These are phyloP conservation scores for Hippocampus zosterae DNA, from an alignment of 2,113 vertebrate species.

Conservation along the genomic window DNA sequence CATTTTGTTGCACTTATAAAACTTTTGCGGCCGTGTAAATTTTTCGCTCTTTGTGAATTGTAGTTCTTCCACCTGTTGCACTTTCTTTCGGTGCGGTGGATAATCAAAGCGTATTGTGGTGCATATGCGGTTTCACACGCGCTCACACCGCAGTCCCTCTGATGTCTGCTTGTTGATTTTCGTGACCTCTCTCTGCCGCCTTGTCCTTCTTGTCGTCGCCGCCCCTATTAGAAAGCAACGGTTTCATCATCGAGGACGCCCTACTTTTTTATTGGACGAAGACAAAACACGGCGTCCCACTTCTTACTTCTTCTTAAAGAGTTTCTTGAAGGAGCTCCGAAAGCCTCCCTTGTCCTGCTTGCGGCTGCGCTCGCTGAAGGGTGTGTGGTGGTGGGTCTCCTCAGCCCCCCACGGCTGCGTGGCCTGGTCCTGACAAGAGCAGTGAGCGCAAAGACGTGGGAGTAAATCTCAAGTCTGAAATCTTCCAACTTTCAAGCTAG, in stretches of 20 bases:
- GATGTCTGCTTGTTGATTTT: conserved; percentile 68
- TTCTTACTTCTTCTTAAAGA: conserved; percentile 98
- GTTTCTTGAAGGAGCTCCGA: conserved; percentile 95
- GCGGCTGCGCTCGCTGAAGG: conserved; percentile 86
- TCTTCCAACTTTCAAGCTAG: too few relatives aligned
- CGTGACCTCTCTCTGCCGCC: conserved; percentile 72
- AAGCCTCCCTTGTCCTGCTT: conserved; percentile 94
- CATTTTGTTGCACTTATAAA: too few relatives aligned
- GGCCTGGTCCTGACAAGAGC: conserved; percentile 53
- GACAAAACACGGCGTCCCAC: conserved; percentile 19
- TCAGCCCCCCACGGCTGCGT: conserved; percentile 71
- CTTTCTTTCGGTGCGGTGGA: too few relatives aligned
- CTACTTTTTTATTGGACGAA: background rate
- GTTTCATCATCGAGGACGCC: background rate
- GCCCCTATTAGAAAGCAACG: conserved; percentile 59
- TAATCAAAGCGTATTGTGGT: too few relatives aligned
- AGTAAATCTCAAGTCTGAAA: too few relatives aligned
- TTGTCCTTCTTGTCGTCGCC: conserved; percentile 81
- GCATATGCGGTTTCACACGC: background rate
- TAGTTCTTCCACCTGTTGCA: too few relatives aligned
- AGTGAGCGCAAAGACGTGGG: background rate
- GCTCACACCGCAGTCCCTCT: conserved; percentile 82
- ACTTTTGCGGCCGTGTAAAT: too few relatives aligned
- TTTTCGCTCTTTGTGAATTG: too few relatives aligned
- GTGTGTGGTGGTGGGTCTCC: conserved; percentile 78